Evolutionary conservation across 2,888 invertebrate genomes (phyloP), one percentile per base, ranked within the genome.

Genomic region (Rhogogaster chlorosoma): DNA sequence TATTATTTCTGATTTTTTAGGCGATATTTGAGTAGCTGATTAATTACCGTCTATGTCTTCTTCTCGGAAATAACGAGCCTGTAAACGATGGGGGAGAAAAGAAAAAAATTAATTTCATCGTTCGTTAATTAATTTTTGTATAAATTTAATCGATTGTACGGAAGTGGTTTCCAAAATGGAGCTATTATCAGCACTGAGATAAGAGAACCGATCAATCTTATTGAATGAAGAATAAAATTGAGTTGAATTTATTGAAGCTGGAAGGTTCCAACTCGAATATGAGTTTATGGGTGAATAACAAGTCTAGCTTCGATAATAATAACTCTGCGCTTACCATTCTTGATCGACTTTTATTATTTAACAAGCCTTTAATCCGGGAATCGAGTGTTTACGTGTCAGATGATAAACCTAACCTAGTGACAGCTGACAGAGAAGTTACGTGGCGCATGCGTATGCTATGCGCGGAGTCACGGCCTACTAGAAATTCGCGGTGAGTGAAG

Each of bases 11-110:
- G 64, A 53, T 67, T 18, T 61, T 61, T 61, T 26, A 2, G 3
- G 26, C 10, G 26, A 61, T 22, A 61, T 61, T 61, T 61, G 9
- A 26, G 26, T 80, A 80, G 29, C 83, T 83, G 71, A 64, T 85
- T 32, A 84, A 94, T 95, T 95, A 98, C 98, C 98, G 94, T 99
- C 99, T 89, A 99, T 99, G 91, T 99, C 98, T 93, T 98, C 97
- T 94, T 98, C 98, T 91, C 97, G 97, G 93, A 99, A 99, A 94
- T 98, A 98, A 87, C 98, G 96, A 38, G 99, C 98, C 99, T 98
- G 94, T 53, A 36, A n/a, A 80, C 2, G 10, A 42, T 38, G 6
- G 9, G 1, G 7, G 1, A 53, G 6, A 15, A 29, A 18, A 53
- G 18, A 7, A 7, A 12, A 6, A 0, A 49, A 77, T 18, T 32